phyloP scores from a whole-genome alignment of 2,113 vertebrate species.

The Calyptommatus sinebrachiatus region DNA sequence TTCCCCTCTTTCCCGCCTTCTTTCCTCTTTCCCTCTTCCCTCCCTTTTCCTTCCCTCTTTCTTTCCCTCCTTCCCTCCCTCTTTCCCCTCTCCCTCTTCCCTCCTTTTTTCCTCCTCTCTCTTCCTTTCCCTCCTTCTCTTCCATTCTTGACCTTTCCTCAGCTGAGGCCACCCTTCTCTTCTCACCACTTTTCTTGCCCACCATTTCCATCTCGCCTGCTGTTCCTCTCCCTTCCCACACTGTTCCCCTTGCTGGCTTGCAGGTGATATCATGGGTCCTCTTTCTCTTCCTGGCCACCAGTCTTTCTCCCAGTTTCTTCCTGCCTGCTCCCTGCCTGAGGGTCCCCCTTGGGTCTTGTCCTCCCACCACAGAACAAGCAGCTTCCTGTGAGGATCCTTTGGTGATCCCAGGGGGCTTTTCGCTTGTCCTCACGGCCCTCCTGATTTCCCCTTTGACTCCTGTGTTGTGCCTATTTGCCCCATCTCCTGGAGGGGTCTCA shows the following conservation, averaged over 20 bases:
- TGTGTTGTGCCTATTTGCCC: no score
- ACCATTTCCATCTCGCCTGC: background rate
- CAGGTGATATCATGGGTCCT: background rate
- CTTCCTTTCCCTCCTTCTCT: background rate
- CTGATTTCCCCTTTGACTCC: background rate
- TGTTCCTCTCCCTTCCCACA: background rate
- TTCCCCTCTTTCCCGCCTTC: background rate
- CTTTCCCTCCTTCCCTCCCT: background rate
- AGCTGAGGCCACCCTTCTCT: no score
- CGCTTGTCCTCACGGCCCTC: background rate
- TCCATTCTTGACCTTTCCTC: background rate
- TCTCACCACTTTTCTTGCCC: no score
- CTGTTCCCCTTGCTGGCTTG: background rate
- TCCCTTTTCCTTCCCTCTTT: background rate
- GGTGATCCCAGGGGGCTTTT: background rate
- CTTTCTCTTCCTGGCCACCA: no score
- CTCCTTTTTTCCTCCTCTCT: background rate
- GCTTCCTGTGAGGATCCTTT: background rate
- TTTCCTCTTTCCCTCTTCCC: background rate
- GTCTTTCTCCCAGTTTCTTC: background rate
- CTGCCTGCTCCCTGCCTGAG: background rate
- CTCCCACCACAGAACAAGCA: background rate
- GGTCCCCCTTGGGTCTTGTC: background rate
- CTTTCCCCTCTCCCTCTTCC: no score
- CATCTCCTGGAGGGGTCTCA: background rate